These are phyloP conservation scores for Ectemnius continuus DNA, from an alignment of 2,888 invertebrate species.

Conservation along the genomic window DNA sequence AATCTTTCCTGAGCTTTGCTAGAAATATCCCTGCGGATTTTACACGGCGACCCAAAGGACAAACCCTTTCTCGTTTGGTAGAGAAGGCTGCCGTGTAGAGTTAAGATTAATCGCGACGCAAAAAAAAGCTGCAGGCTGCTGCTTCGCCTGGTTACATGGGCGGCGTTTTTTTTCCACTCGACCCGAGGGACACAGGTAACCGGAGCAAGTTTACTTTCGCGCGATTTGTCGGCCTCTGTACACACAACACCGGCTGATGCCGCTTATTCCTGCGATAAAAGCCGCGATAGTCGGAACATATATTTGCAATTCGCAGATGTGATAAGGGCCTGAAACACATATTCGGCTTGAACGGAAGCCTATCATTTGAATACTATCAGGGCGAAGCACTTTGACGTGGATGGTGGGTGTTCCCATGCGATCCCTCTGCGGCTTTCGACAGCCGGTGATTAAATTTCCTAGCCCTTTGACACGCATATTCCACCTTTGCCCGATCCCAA, in stretches of 20 bases:
- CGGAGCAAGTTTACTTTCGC: slow-evolving; percentile 18
- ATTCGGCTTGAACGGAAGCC: slow-evolving; percentile 53
- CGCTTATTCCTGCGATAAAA: slow-evolving; percentile 36
- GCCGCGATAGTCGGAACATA: slow-evolving; percentile 29
- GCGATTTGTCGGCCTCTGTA: slow-evolving; percentile 9
- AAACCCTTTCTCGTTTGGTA: too few species aligned
- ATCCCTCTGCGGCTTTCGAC: slow-evolving; percentile 2
- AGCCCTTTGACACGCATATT: slow-evolving; percentile 5
- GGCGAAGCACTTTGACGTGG: neutral
- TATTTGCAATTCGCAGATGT: slow-evolving; percentile 32
- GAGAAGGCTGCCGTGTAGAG: too few species aligned
- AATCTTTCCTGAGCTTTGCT: slow-evolving; percentile 16
- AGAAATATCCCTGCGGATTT: neutral
- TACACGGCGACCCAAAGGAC: neutral
- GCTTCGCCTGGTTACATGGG: too few species aligned
- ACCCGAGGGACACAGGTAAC: too few species aligned
- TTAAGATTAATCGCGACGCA: too few species aligned
- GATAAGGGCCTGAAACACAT: slow-evolving; percentile 49
- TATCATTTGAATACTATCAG: slow-evolving; percentile 41
- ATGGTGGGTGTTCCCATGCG: neutral
- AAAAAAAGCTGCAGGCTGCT: too few species aligned
- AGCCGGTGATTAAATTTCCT: neutral
- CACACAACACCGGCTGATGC: neutral
- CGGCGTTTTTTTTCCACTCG: too few species aligned
- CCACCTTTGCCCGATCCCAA: too few species aligned